These are phyloP conservation scores for Myiozetetes cayanensis DNA, from an alignment of 2,113 vertebrate species.

Conservation along the genomic window DNA sequence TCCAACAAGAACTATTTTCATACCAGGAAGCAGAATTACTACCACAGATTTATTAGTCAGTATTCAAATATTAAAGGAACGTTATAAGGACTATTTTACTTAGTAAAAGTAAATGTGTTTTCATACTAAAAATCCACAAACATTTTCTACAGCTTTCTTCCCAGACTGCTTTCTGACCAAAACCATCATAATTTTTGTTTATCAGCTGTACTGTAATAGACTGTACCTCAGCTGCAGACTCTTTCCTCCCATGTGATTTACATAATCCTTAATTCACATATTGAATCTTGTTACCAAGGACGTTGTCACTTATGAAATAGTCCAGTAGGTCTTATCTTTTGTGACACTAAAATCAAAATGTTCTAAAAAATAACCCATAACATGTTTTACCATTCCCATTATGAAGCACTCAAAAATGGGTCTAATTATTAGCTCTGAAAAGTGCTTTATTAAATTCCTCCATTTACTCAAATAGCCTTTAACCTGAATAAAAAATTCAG, in stretches of 20 bases:
- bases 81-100: neutral
- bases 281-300: neutral
- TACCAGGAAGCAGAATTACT: neutral
- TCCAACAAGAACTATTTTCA: neutral
- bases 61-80: neutral
- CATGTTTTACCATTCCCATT: neutral
- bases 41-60: neutral
- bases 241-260: neutral
- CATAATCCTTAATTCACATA: neutral
- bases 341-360: neutral
- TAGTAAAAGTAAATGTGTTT: neutral
- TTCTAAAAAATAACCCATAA: neutral
- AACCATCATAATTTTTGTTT: neutral
- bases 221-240: neutral
- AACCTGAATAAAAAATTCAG: neutral
- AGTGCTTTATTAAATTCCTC: neutral
- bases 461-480: neutral
- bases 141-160: neutral
- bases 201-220: neutral
- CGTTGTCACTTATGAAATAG: neutral
- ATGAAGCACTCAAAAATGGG: neutral
- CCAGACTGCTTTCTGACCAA: neutral
- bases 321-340: neutral
- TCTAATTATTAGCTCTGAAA: neutral
- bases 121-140: neutral